Conservation (phyloP, 2,888 invertebrate species). For the Muschampia plurimacula region DNA sequence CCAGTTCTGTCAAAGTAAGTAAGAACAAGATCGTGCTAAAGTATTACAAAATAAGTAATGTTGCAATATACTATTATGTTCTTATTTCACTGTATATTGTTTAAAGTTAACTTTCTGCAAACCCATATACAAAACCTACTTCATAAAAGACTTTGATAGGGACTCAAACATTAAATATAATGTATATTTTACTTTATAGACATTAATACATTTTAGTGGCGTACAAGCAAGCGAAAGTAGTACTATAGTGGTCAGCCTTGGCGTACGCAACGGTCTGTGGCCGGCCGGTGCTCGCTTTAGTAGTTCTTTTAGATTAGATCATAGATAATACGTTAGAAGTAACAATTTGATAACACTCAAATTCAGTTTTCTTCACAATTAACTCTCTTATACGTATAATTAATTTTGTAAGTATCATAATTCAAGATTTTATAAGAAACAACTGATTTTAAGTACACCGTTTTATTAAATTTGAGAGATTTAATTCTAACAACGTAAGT, state of each 20-base stretch:
- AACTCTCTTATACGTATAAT: background rate
- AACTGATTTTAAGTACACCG: background rate
- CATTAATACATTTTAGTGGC: slow-evolving; percentile 57
- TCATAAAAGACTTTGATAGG: slow-evolving; percentile 23
- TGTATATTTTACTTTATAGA: slow-evolving; percentile 29
- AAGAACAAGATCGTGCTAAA: background rate
- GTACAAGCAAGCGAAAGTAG: slow-evolving; percentile 73
- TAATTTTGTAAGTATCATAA: background rate
- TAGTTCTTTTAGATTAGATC: slow-evolving; percentile 49
- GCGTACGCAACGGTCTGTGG: slow-evolving; percentile 50
- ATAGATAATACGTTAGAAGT: slow-evolving; percentile 38
- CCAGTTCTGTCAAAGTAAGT: background rate
- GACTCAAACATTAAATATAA: slow-evolving; percentile 17
- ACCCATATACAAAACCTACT: slow-evolving; percentile 2
- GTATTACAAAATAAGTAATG: background rate
- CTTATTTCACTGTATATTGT: background rate
- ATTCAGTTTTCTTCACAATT: slow-evolving; percentile 20
- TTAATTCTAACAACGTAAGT: background rate
- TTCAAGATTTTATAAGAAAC: background rate
- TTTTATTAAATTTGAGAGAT: background rate
- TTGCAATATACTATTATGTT: slow-evolving; percentile 1
- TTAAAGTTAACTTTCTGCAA: background rate
- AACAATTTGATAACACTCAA: slow-evolving; percentile 22
- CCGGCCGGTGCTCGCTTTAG: slow-evolving; percentile 32
- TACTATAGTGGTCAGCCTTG: slow-evolving; percentile 75